These are phyloP conservation scores for Dunckerocampus dactyliophorus DNA, from an alignment of 2,113 vertebrate species.

Conservation along the genomic window DNA sequence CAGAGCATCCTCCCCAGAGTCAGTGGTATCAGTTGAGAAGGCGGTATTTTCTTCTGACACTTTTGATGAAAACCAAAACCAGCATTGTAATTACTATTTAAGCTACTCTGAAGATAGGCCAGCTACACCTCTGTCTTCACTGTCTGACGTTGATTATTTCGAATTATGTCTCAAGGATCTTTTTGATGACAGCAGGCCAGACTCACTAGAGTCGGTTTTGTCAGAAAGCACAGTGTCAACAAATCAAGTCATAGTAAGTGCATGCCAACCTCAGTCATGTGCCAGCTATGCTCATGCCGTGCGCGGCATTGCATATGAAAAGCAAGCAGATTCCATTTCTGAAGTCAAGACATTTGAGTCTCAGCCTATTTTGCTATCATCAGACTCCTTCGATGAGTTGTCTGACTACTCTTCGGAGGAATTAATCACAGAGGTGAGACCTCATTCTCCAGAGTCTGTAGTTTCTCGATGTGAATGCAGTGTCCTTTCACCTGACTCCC, in stretches of 20 bases:
- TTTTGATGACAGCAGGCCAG: not conserved
- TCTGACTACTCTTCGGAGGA: not conserved
- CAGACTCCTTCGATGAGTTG: not conserved
- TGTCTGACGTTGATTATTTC: constrained; percentile 4
- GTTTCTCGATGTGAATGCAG: not conserved
- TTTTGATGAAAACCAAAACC: not conserved
- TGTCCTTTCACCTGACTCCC: not conserved
- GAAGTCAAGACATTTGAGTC: not conserved
- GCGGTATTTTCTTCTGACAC: constrained; percentile 6
- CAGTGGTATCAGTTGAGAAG: not conserved
- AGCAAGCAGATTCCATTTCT: accelerated
- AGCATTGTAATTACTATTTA: constrained; percentile 22
- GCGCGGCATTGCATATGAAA: not conserved
- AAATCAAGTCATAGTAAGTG: not conserved
- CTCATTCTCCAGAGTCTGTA: not conserved
- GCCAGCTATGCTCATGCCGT: not conserved
- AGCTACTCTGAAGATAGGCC: constrained; percentile 3
- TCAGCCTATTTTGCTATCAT: not conserved
- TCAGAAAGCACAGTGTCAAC: not conserved
- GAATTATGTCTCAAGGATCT: constrained; percentile 3
- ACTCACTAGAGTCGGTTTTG: not conserved
- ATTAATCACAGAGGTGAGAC: not conserved
- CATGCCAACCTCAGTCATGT: not conserved
- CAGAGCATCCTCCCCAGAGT: constrained; percentile 10
- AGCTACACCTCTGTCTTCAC: not conserved